Evolutionary conservation across 2,113 vertebrate genomes (phyloP).

Genomic region (Argyrosomus japonicus): DNA sequence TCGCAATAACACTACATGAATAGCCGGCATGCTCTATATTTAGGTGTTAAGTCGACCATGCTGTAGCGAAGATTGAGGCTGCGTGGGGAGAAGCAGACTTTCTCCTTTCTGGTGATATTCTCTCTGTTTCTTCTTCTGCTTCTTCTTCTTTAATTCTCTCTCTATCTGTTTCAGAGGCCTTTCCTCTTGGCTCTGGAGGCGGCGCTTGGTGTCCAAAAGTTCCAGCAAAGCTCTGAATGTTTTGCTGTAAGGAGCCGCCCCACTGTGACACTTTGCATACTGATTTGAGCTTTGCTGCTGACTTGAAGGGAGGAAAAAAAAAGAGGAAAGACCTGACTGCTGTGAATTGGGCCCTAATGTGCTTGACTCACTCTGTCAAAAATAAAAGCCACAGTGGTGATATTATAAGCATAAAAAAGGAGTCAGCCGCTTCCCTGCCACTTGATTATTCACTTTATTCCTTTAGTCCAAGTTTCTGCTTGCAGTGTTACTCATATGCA

Average conservation of each 20-base stretch:
- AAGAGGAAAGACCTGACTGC: constrained; percentile 34
- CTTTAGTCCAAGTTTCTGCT: neutral
- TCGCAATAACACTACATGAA: constrained; percentile 82
- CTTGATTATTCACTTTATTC: neutral
- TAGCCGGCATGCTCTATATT: constrained; percentile 78
- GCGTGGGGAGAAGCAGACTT: constrained; percentile 46
- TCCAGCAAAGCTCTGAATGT: constrained; percentile 58
- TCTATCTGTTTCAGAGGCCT: constrained; percentile 48
- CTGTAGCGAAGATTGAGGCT: constrained; percentile 66
- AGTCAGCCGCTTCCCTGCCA: neutral
- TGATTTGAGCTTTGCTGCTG: constrained; percentile 63
- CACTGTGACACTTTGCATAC: constrained; percentile 72
- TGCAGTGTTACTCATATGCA: neutral
- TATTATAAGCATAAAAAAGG: neutral
- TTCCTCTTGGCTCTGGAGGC: constrained; percentile 47
- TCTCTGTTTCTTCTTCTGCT: constrained; percentile 31
- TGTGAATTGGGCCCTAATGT: constrained; percentile 45
- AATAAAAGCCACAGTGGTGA: constrained; percentile 36
- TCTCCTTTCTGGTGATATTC: constrained; percentile 47
- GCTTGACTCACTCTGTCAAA: constrained; percentile 31
- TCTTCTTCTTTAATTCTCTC: constrained; percentile 12
- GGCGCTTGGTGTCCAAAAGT: constrained; percentile 66
- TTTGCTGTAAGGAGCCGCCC: constrained; percentile 59
- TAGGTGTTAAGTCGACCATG: constrained; percentile 77
- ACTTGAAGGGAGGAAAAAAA: constrained; percentile 45